Evolutionary conservation across 2,797 vertebrate species (phyloP).

Genomic region (Phalloptychus januarius): DNA sequence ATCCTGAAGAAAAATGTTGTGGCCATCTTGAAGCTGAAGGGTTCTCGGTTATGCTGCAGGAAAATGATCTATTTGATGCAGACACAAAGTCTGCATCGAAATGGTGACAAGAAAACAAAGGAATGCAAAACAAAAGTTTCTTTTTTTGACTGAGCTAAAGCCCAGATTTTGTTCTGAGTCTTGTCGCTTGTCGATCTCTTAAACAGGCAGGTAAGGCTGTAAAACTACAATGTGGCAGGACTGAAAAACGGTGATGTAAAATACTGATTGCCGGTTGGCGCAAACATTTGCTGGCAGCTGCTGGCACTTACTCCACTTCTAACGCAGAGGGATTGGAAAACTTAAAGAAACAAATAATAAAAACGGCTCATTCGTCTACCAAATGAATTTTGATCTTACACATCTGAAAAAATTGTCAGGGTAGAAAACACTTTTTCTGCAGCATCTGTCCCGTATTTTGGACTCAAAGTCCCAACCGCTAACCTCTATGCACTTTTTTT

Average conservation of each 20-base stretch:
- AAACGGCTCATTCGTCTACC: background rate
- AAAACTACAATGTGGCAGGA: background rate
- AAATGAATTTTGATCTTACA: background rate
- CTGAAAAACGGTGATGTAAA: background rate
- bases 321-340: background rate
- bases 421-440: background rate
- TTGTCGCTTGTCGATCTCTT: background rate
- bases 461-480: constrained; percentile 37
- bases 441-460: background rate
- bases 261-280: background rate
- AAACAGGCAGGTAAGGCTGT: background rate
- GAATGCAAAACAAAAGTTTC: background rate
- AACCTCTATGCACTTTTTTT: constrained; percentile 52
- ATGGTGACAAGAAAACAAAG: background rate
- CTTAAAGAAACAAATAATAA: background rate
- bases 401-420: background rate
- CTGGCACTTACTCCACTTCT: background rate
- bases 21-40: background rate
- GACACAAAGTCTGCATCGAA: background rate
- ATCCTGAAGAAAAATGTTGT: too few species aligned
- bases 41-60: background rate
- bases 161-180: background rate
- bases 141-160: background rate
- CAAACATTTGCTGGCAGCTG: background rate
- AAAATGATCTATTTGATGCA: background rate